These are phyloP conservation scores for Cremastinae sp. DNA, from an alignment of 2,888 invertebrate genomes.

Conservation along the genomic window DNA sequence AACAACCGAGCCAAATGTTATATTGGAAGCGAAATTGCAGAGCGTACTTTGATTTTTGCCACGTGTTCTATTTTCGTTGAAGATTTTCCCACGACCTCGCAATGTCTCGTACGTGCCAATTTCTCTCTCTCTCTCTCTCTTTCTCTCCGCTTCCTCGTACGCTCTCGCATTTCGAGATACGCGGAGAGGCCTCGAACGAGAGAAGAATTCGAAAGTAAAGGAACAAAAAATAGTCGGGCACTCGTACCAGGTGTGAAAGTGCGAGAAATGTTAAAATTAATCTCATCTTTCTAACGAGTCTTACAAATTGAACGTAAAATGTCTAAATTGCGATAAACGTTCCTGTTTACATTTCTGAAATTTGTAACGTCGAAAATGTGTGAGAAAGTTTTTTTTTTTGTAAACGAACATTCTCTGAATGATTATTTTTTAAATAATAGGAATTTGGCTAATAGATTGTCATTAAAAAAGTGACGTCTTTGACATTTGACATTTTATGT, in stretches of 20 bases:
- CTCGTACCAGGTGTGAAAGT: slow-evolving; percentile 22
- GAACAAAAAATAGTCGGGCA: slow-evolving; percentile 5
- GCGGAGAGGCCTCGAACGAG: slow-evolving; percentile 4
- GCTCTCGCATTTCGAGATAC: background rate
- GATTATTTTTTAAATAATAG: too few relatives aligned
- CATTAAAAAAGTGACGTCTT: too few relatives aligned
- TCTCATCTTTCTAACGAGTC: too few relatives aligned
- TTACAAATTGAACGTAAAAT: too few relatives aligned
- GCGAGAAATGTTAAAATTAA: slow-evolving; percentile 5
- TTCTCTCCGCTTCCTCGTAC: background rate
- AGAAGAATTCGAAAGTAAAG: background rate
- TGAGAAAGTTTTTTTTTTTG: too few relatives aligned
- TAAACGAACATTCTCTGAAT: too few relatives aligned
- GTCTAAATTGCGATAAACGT: background rate
- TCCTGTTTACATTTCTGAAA: background rate
- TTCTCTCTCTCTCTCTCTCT: slow-evolving; percentile 21
- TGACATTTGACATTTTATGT: too few relatives aligned
- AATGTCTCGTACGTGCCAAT: slow-evolving; percentile 25
- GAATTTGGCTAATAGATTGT: too few relatives aligned
- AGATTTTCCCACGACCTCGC: slow-evolving; percentile 44
- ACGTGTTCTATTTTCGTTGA: slow-evolving; percentile 11
- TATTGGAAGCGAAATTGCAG: background rate
- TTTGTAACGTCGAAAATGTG: too few relatives aligned
- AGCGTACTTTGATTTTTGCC: background rate
- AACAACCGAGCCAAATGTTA: slow-evolving; percentile 12